Conservation (phyloP, 2,797 vertebrate genomes). For the Enteromius treurensis region DNA sequence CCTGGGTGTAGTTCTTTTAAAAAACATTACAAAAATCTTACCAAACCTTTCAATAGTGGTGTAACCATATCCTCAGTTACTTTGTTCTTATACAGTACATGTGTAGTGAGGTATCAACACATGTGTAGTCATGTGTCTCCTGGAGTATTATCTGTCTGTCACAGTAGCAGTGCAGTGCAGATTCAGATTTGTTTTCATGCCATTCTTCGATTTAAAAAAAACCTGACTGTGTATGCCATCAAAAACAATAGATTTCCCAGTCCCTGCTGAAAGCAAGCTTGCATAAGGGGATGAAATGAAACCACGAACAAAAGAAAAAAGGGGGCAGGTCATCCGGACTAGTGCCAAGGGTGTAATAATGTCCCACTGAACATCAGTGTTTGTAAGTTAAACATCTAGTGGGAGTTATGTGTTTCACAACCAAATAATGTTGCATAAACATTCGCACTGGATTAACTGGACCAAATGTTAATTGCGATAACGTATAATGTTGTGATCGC, state of each 20-base stretch:
- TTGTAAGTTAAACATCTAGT: not conserved
- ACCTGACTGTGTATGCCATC: not conserved
- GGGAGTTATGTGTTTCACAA: not conserved
- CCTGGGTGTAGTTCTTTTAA: not conserved
- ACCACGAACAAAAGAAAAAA: conserved; percentile 5
- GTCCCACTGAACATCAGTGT: not conserved
- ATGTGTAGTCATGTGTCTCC: not conserved
- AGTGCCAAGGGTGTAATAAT: conserved; percentile 16
- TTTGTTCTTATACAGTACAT: not conserved
- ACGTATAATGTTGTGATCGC: not conserved
- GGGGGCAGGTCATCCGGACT: not conserved
- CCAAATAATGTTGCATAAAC: conserved; percentile 3
- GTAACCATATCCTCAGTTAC: not conserved
- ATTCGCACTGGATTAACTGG: not conserved
- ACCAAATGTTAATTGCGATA: not conserved
- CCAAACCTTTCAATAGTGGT: not conserved
- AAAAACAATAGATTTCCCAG: conserved; percentile 22
- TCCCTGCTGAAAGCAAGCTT: conserved; percentile 12
- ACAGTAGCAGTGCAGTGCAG: conserved; percentile 24
- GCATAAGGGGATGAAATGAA: not conserved
- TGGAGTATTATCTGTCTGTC: conserved; percentile 35
- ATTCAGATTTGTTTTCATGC: conserved; percentile 21
- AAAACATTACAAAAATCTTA: not conserved
- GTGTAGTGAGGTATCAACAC: not conserved
- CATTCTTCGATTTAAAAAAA: not conserved